These are phyloP conservation scores for Rostratula benghalensis DNA, from an alignment of 2,113 vertebrate species.

Conservation along the genomic window DNA sequence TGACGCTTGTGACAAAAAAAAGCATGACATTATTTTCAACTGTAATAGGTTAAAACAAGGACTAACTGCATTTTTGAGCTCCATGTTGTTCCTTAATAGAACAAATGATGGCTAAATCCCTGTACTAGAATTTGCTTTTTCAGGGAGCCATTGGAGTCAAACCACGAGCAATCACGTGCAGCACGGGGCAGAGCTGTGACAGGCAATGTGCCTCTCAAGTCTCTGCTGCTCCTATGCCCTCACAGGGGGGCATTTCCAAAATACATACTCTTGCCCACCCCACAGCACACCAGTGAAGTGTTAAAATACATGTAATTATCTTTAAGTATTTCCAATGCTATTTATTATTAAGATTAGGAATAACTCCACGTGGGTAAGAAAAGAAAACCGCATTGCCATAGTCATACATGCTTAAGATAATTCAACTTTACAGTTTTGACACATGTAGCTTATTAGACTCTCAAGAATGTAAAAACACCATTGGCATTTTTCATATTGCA, in stretches of 20 bases:
- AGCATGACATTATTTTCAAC: neutral
- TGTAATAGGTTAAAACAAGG: neutral
- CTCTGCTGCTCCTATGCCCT: neutral
- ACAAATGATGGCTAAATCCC: neutral
- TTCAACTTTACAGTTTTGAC: constrained; percentile 53
- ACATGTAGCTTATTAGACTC: constrained; percentile 49
- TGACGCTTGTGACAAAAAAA: neutral
- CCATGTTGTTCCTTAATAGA: neutral
- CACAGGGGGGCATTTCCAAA: neutral
- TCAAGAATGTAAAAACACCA: constrained; percentile 50
- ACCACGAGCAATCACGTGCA: neutral
- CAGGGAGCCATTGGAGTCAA: neutral
- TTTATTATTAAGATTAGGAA: neutral
- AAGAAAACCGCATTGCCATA: neutral
- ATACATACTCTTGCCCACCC: neutral
- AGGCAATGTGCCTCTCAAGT: neutral
- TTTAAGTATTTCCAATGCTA: neutral
- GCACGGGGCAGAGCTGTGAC: neutral
- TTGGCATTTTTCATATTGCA: constrained; percentile 63
- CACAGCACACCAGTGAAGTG: neutral
- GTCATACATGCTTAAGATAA: neutral
- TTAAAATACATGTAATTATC: neutral
- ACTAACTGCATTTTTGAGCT: neutral
- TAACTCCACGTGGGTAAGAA: neutral
- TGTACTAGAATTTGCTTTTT: neutral